Evolutionary conservation across 2,888 invertebrate genomes (phyloP), one percentile per base, ranked within the genome.

Genomic region (Zootermopsis nevadensis): DNA sequence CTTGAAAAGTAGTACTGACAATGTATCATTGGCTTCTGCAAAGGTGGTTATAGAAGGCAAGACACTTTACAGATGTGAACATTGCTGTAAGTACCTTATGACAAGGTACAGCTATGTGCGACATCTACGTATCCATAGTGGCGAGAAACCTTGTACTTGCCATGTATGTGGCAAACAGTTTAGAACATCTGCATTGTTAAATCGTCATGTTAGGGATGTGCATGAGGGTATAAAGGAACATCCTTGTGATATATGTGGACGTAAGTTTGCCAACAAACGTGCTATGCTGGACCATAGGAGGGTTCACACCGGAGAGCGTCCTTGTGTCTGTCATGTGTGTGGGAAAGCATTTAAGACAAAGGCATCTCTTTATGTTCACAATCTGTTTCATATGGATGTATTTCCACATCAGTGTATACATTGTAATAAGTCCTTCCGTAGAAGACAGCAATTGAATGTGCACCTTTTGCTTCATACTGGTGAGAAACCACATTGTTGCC

Each of bases 211-310:
- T 15, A 15, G 91, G 33, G 93, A 93, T 86, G 93, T 93, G 2
- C 94, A 94, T 88, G 91, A 92, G 86, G 91, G 92, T 3, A 90
- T 92, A 7, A 92, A 92, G 85, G 92, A 92, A 27, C 92, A 92
- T 87, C 88, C 91, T 0, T 94, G 94, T 88, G 90, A 90, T 82
- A 86, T 91, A 35, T 93, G 93, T 88, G 89, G 89, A 0, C 90
- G 91, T 31, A 92, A 89, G 88, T 93, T 94, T 87, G 91, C 92
- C 1, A 93, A 76, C 30, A 66, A 35, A 31, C 77, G 31, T 83
- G 93, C 93, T 86, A 90, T 92, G 30, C 91, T 91, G 84, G 93
- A 93, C 86, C 93, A 93, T 87, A 87, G 91, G 83, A 88, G 92
- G n/a, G 92, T 91, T 67, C 93, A 93, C 87, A 92, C 93, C 12